Evolutionary conservation across 2,888 invertebrate species (phyloP), one percentile per base, ranked within the genome.

Genomic region (Tigriopus californicus): DNA sequence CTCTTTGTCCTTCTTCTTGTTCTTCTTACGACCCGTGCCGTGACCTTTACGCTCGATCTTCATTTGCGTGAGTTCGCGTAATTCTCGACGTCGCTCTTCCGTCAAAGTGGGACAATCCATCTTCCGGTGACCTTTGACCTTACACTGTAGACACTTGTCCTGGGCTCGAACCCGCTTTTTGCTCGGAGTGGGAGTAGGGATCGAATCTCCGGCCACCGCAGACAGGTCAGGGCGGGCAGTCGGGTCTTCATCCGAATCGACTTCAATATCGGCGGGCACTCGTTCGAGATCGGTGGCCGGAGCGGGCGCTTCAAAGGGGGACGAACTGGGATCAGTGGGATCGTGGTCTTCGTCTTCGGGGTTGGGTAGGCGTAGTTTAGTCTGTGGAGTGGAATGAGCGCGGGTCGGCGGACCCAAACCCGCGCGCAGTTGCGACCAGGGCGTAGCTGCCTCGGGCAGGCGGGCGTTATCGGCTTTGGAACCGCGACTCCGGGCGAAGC

Each of bases 381-480:
- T 40, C 8, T 8, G 33, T 5, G 3, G 33, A 33, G 8, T 8
- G 33, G 33, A 8, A 33, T 8, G 33, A 33, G 33, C 33, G 51
- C 18, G 60, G 51, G 18, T 42, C 62, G 33, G 33, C 8, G 33
- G 33, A 3, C 33, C 33, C 8, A 33, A 33, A 5, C 33, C 33
- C 4, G 33, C 33, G 4, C 33, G 3, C 78, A 85, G 79, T 61
- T 79, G 76, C 61, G 75, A 74, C 84, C 85, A 85, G 67, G 83
- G 78, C 44, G 84, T 84, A 48, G 82, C 74, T 53, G 81, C 78
- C 67, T 81, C 79, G 1, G 81, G 80, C 13, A 77, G 66, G 64
- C 77, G 76, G 67, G 81, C 80, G 67, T 84, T 84, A 2, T 82
- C 82, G 5, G 82, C 72, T 70, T 83, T 84, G 0, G 83, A 82